Base-by-base conservation (phyloP, 2,888 invertebrate species). In the Drosophila affinis region DNA sequence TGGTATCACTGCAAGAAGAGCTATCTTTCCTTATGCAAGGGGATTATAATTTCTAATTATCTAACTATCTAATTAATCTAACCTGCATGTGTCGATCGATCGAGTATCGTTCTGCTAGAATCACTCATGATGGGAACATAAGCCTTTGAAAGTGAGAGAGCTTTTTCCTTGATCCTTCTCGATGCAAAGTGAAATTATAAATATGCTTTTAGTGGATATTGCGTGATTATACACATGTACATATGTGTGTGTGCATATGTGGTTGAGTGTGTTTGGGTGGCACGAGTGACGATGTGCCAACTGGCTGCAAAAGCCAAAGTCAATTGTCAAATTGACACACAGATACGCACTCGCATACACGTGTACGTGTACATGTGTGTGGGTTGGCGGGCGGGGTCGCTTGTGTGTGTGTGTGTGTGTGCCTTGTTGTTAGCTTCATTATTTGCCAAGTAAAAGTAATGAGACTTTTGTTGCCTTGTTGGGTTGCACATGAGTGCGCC, bases 371-470 rank as follows among this genome's bases (percentile, higher is more conserved):
- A 51, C 54, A 58, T 18, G 49, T 68, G 61, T 56, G 57, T 21
- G 21, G 3, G 21, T 0, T 3, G 3, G 21, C 3, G 21, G 21
- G 21, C 21, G 51, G 10, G 1, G 14, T 7, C n/a, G 14, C 32
- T 9, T 29, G 27, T 47, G 12, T 21, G n/a, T 53, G 27, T 54
- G 45, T 60, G 47, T 55, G 53, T 24, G 55, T 52, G 29, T 57
- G 57, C 47, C 54, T 58, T 55, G 58, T 62, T 85, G 73, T 85
- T 76, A 71, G 86, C 78, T 80, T 87, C 83, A 88, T 88, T 85
- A 85, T 85, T 85, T 85, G 88, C 88, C 87, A 86, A 85, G 87
- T 80, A 88, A 88, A 85, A 85, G 88, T 86, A 85, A 85, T 85
- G 88, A 85, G 88, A 88, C 87, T 83, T 87, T 84, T 84, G 84